These are phyloP conservation scores for Andrena fulva DNA, from an alignment of 2,888 invertebrate species.

Conservation along the genomic window DNA sequence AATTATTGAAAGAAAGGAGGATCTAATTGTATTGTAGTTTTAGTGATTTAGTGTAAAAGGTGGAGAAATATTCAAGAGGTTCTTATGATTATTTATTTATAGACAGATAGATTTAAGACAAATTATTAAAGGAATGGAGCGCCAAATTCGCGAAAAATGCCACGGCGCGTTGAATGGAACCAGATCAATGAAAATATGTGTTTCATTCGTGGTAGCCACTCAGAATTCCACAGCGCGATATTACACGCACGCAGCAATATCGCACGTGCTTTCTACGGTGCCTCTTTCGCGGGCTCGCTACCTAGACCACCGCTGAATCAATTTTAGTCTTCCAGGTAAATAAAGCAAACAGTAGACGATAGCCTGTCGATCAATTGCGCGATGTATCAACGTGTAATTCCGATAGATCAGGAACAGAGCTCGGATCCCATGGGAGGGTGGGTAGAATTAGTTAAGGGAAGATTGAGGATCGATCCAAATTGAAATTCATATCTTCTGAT, in stretches of 20 bases:
- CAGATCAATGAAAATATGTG: background rate
- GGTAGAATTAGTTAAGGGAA: background rate
- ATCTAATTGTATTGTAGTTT: too few relatives aligned
- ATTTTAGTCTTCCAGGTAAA: slow-evolving; percentile 48
- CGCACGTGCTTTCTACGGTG: slow-evolving; percentile 29
- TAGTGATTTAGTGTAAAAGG: too few relatives aligned
- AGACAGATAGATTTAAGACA: too few relatives aligned
- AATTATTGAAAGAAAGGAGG: too few relatives aligned
- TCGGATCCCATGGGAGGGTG: background rate
- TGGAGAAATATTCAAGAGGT: too few relatives aligned
- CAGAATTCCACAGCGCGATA: slow-evolving; percentile 51
- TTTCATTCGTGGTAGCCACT: slow-evolving; percentile 9
- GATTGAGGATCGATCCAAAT: background rate
- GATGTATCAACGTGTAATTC: slow-evolving; percentile 24
- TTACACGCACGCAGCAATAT: slow-evolving; percentile 50
- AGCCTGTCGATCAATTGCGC: background rate
- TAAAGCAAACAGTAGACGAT: slow-evolving; percentile 45
- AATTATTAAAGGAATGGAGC: too few relatives aligned
- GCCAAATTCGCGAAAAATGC: background rate
- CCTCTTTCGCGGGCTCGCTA: background rate
- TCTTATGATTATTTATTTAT: too few relatives aligned
- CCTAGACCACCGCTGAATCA: slow-evolving; percentile 26
- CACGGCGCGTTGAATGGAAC: background rate
- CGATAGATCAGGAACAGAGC: background rate
- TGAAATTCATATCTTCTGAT: background rate